Conservation (phyloP, 2,797 vertebrate genomes). For the Tenualosa thibaudeaui region DNA sequence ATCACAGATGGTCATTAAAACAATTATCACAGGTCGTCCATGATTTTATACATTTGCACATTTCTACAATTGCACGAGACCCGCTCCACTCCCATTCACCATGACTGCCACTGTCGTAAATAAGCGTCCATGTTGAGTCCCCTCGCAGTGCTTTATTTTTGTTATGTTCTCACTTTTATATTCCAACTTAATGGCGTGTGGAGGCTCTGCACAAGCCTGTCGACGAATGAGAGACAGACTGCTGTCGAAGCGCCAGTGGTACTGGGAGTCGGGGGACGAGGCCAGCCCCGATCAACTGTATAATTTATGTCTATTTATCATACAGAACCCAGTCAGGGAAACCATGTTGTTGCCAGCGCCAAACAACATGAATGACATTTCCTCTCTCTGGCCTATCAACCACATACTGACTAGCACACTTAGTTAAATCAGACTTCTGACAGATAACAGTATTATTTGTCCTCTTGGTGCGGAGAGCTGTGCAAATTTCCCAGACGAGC, state of each 20-base stretch:
- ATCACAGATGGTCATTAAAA: conserved; percentile 64
- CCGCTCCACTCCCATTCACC: background rate
- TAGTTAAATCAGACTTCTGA: conserved; percentile 46
- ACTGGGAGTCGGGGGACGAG: background rate
- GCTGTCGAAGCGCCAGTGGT: background rate
- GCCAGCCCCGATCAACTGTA: background rate
- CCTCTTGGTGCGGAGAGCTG: conserved; percentile 43
- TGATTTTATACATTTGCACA: conserved; percentile 34
- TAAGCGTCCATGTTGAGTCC: background rate
- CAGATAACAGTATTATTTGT: conserved; percentile 46
- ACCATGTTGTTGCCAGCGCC: background rate
- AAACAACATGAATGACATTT: conserved; percentile 19
- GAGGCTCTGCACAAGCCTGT: background rate
- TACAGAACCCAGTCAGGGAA: conserved; percentile 2
- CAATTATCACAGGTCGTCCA: conserved; percentile 56
- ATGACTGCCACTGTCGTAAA: background rate
- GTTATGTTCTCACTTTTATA: background rate
- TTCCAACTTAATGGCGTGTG: conserved; percentile 5
- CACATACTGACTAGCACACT: conserved; percentile 25
- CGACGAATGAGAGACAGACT: background rate
- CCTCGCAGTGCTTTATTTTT: background rate
- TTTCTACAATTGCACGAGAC: conserved; percentile 24
- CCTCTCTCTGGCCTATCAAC: background rate
- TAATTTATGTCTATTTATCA: conserved; percentile 22
- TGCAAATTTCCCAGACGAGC: conserved; percentile 35